Evolutionary conservation across 2,888 invertebrate genomes (phyloP), one percentile per base, ranked within the genome.

Genomic region (Carcina quercana): DNA sequence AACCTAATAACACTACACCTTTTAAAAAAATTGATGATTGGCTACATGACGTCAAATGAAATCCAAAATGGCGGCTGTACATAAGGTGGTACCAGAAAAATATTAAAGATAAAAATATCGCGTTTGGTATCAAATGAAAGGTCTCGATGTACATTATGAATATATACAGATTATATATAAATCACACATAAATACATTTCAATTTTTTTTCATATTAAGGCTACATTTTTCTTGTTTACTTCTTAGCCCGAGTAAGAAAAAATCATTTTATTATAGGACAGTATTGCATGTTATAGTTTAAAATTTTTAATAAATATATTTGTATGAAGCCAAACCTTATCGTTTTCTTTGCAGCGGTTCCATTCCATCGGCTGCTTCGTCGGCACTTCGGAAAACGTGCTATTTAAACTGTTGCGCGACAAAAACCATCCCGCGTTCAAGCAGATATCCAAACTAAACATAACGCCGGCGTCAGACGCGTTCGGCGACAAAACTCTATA

Each of bases 351-450:
- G 36, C 87, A 93, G 88, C 87, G 94, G 34, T 80, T 95, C 50
- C 87, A 89, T 38, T 86, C 87, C 35, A 86, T 90, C 31, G 95
- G 95, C n/a, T 94, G 93, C 47, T 87, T 88, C 42, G 87, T 95
- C 28, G 88, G 91, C 5, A 93, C 93, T 0, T 87, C 90, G 13
- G 95, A 95, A 59, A 91, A 89, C 44, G 86, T 94, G 0, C 83
- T 95, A 12, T 91, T 94, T 53, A 92, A 93, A 61, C 69, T 95
- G 8, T 44, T 94, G 34, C 85, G 82, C 10, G 90, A 91, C 59
- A 90, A 94, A 54, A 86, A 90, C 13, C 89, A 94, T 62, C 88
- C 91, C 1, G 86, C 89, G 15, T 95, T 95, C 59, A 90, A 90
- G 50, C 84, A 87, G 30, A 74, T 94, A 8, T 87, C 91, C 22